A percentile compares a stretch with the other conserved stretches of the same genome.
phyloP scores from a whole-genome alignment of 1,140 invertebrate genomes.

The Ips nitidus region DNA sequence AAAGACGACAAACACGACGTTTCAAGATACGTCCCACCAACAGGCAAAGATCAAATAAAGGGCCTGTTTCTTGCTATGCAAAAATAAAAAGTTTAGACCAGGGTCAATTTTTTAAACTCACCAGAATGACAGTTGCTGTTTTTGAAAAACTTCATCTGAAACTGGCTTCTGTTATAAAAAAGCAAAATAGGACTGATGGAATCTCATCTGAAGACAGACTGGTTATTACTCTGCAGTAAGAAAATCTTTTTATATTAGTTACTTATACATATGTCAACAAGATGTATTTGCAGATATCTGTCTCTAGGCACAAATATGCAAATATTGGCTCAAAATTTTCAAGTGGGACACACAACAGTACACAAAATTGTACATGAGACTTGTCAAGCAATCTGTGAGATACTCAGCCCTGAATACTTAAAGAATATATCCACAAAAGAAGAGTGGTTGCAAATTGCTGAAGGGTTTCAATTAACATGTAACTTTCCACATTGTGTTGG shows the following conservation, averaged over 20 bases:
- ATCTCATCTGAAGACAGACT: constrained; percentile 2
- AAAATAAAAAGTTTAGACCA: not conserved
- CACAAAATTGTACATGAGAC: not conserved
- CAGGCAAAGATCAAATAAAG: not conserved
- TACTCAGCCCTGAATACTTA: constrained; percentile 1
- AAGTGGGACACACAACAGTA: not conserved
- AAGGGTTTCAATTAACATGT: not conserved
- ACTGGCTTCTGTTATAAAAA: not conserved
- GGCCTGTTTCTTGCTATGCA: not conserved
- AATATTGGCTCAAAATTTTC: not conserved
- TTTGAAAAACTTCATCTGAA: not conserved
- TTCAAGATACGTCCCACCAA: not conserved
- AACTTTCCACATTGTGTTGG: constrained; percentile 3
- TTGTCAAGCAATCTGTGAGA: not conserved
- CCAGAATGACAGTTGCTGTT: not conserved
- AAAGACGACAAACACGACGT: not conserved
- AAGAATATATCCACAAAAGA: not conserved
- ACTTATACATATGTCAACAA: not conserved
- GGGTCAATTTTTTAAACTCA: not conserved
- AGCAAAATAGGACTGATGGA: not conserved
- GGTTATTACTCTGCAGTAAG: constrained; percentile 6
- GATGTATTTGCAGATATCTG: not conserved
- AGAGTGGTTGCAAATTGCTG: not conserved
- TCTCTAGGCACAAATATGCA: constrained; percentile 1
- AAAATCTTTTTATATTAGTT: not conserved